Conservation (phyloP, 2,888 invertebrate genomes). For the Epirrhoe alternata region DNA sequence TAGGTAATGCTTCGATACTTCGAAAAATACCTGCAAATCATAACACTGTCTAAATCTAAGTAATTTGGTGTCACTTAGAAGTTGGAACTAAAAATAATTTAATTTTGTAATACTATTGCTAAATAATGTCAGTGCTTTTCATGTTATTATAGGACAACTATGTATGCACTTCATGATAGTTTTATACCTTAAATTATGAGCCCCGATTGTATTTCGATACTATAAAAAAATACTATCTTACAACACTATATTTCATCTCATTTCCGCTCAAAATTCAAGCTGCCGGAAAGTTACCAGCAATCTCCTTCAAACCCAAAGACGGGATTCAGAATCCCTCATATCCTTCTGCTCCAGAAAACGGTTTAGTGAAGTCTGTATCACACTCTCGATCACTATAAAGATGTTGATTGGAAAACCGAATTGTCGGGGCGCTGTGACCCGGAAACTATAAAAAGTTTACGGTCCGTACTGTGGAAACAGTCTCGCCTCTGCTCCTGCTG, state of each 20-base stretch:
- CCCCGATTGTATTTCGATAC: too few relatives aligned
- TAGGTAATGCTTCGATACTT: neutral
- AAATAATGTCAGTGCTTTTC: too few relatives aligned
- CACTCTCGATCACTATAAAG: conserved; percentile 64
- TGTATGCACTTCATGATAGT: too few relatives aligned
- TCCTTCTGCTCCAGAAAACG: conserved; percentile 24
- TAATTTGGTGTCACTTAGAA: neutral
- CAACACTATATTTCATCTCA: neutral
- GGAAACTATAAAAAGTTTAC: conserved; percentile 79
- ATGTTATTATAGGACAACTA: too few relatives aligned
- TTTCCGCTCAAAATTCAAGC: conserved; percentile 1
- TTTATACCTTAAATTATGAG: too few relatives aligned
- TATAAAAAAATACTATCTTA: too few relatives aligned
- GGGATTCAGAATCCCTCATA: conserved; percentile 17
- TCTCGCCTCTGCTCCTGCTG: conserved; percentile 27
- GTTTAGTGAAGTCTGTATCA: conserved; percentile 48
- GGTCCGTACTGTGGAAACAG: conserved; percentile 57
- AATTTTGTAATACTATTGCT: too few relatives aligned
- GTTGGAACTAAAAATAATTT: too few relatives aligned
- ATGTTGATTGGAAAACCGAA: conserved; percentile 77
- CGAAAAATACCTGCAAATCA: neutral
- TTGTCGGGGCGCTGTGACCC: conserved; percentile 68
- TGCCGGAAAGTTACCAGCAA: conserved; percentile 5
- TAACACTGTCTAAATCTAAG: neutral
- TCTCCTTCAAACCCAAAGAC: conserved; percentile 9